A percentile compares a stretch with the other conserved stretches of the same genome.
Evolutionary conservation across 2,797 vertebrate genomes (phyloP).

Genomic region (Crypturellus tataupa): DNA sequence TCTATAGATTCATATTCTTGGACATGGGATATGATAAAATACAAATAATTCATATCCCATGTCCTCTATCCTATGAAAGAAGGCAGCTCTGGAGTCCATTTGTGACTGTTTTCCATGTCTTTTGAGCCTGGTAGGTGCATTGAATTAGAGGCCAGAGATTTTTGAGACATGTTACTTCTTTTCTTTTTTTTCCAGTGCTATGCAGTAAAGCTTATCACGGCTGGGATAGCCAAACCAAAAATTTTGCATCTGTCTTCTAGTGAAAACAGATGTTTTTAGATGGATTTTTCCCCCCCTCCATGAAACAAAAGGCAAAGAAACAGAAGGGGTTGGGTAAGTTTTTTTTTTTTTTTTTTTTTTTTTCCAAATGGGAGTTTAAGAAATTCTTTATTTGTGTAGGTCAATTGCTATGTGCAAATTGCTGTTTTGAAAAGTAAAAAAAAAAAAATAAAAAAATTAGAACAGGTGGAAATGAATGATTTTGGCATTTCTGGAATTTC

Average conservation of each 20-base stretch:
- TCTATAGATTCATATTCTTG: neutral
- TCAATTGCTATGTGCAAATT: neutral
- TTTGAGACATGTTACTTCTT: neutral
- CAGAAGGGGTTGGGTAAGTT: neutral
- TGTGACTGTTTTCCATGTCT: neutral
- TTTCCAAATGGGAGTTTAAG: neutral
- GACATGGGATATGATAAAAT: neutral
- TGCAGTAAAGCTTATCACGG: neutral
- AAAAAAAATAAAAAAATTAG: conserved; percentile 21
- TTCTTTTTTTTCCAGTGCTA: neutral
- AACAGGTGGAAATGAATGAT: conserved; percentile 33
- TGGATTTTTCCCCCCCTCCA: neutral
- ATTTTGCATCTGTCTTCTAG: neutral
- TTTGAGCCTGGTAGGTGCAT: neutral
- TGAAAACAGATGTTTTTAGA: neutral
- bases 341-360: accelerated
- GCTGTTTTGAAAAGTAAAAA: conserved; percentile 8
- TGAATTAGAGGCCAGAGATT: neutral
- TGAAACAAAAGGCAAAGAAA: neutral
- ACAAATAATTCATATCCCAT: neutral
- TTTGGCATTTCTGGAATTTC: neutral
- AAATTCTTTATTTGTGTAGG: neutral
- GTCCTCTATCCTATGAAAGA: neutral
- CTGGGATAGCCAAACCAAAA: neutral
- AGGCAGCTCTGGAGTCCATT: neutral